A percentile compares a stretch with the other conserved stretches of the same genome.
Conservation (phyloP, 2,888 invertebrate genomes). For the Pristionchus exspectatus region DNA sequence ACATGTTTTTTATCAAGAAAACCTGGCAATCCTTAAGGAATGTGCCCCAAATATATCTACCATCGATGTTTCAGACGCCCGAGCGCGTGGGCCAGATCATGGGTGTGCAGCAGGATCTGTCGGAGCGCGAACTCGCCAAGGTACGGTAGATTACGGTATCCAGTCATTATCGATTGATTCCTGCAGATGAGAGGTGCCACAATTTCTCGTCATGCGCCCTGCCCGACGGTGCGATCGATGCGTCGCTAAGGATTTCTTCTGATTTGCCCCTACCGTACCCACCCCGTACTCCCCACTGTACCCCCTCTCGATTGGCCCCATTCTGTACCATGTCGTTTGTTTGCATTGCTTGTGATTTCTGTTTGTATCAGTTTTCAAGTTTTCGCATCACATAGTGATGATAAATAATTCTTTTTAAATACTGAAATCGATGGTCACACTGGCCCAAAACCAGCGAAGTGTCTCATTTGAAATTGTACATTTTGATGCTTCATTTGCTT, state of each 20-base stretch:
- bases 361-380: not conserved
- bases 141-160: slow-evolving; percentile 15
- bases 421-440: not conserved
- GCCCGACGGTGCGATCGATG: not conserved
- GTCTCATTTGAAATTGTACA: not conserved
- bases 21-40: no score
- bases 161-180: not conserved
- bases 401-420: not conserved
- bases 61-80: not conserved
- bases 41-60: not conserved
- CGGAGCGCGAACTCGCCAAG: not conserved
- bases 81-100: not conserved
- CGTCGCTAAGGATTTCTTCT: not conserved
- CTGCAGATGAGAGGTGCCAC: not conserved
- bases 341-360: not conserved
- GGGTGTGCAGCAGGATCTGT: not conserved
- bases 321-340: not conserved
- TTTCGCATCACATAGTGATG: not conserved
- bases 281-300: not conserved
- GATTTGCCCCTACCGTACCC: not conserved
- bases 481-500: not conserved
- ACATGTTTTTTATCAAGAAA: no score
- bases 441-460: not conserved
- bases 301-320: not conserved
- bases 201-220: not conserved